phyloP scores from a whole-genome alignment of 2,888 invertebrate species.

The Corythucha ciliata region DNA sequence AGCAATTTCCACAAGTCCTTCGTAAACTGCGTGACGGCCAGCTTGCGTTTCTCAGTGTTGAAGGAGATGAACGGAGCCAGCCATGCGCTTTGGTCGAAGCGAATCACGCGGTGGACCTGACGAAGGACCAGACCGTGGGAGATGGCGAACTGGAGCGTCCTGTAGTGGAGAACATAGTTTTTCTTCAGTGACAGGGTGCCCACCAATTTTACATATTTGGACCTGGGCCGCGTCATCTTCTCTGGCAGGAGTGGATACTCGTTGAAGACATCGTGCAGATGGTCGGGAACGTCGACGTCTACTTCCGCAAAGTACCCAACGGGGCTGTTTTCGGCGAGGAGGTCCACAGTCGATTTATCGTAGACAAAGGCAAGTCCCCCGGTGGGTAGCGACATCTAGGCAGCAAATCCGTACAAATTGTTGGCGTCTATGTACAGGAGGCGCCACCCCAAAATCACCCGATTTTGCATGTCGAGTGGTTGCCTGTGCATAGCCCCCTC shows the following conservation, averaged over 20 bases:
- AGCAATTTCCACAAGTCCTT: constrained; percentile 41
- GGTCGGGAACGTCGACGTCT: background rate
- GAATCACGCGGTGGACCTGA: constrained; percentile 37
- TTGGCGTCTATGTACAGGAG: constrained; percentile 6
- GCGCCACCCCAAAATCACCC: background rate
- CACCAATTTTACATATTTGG: too few relatives aligned
- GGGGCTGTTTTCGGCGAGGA: too few relatives aligned
- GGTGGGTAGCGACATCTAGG: too few relatives aligned
- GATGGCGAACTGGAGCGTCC: background rate
- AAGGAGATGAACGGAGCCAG: constrained; percentile 35
- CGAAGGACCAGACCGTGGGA: constrained; percentile 34
- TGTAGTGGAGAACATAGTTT: constrained; percentile 2
- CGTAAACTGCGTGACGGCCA: constrained; percentile 39
- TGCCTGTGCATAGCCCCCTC: constrained; percentile 5
- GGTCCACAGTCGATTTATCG: too few relatives aligned
- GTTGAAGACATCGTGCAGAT: background rate
- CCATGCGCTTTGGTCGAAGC: constrained; percentile 37
- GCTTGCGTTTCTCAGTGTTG: constrained; percentile 25
- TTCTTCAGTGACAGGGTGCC: constrained; percentile 6
- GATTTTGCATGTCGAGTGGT: background rate
- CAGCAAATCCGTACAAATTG: constrained; percentile 5
- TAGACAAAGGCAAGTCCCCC: too few relatives aligned
- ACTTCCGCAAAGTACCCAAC: background rate
- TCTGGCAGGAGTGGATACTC: background rate
- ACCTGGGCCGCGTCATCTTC: too few relatives aligned